Percentiles rank a stretch among this genome's conserved stretches.
Conservation (phyloP, 2,888 invertebrate genomes). For the Metalampra italica region DNA sequence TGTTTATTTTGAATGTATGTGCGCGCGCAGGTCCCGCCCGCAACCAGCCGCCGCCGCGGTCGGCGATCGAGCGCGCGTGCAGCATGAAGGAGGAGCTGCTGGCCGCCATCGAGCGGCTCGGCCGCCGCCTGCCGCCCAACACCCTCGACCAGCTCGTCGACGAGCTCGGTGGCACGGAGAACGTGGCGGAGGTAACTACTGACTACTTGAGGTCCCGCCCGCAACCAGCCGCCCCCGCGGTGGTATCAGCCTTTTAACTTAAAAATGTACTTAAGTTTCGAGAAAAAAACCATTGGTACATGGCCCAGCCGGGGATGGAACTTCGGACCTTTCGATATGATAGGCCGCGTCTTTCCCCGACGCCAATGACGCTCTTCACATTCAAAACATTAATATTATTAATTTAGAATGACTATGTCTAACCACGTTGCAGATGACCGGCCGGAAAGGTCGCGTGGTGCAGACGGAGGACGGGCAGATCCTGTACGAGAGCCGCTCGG, state of each 20-base stretch:
- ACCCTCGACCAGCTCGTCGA: constrained; percentile 99
- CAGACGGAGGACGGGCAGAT: constrained; percentile 95
- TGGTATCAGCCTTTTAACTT: no score
- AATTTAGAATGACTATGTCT: no score
- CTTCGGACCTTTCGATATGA: no score
- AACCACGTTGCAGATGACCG: constrained; percentile 91
- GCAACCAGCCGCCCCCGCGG: no score
- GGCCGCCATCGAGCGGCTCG: constrained; percentile 88
- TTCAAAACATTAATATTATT: no score
- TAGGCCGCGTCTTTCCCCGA: no score
- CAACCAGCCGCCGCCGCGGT: constrained; percentile 83
- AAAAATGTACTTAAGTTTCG: no score
- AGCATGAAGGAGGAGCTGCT: constrained; percentile 96
- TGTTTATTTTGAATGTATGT: background rate
- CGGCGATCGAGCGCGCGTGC: constrained; percentile 93
- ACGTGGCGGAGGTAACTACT: constrained; percentile 91
- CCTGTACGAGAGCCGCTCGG: constrained; percentile 96
- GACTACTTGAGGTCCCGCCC: no score
- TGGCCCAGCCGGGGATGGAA: no score
- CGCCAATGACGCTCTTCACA: no score
- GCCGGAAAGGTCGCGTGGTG: constrained; percentile 94
- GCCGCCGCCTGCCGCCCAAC: constrained; percentile 94
- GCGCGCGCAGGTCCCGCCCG: constrained; percentile 43
- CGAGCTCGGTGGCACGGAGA: constrained; percentile 97
- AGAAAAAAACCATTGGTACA: no score